phyloP scores from a whole-genome alignment of 1,140 invertebrate species.

The Bombus turneri region DNA sequence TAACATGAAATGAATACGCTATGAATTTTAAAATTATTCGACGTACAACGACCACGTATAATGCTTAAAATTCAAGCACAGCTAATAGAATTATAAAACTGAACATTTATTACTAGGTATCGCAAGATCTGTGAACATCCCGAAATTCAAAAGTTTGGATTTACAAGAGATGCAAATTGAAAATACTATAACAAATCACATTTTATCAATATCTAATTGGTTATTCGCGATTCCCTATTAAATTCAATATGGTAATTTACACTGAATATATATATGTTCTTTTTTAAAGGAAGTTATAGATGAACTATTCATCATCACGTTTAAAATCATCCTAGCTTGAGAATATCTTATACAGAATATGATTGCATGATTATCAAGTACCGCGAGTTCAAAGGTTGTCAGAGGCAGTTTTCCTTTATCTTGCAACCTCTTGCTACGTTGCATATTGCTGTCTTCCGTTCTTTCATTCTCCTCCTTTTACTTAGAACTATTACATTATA shows the following conservation, averaged over 20 bases:
- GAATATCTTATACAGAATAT: not conserved
- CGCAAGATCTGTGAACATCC: too few species aligned
- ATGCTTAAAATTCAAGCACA: not conserved
- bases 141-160: not conserved
- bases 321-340: not conserved
- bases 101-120: too few species aligned
- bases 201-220: not conserved
- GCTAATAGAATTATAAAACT: too few species aligned
- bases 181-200: not conserved
- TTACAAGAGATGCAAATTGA: not conserved
- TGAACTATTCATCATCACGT: not conserved
- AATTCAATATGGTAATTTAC: not conserved
- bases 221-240: not conserved
- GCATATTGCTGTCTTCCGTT: not conserved
- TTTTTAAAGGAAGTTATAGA: not conserved
- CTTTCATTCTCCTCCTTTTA: not conserved
- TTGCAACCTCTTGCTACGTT: not conserved
- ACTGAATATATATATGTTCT: not conserved
- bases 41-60: not conserved
- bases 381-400: not conserved
- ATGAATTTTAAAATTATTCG: not conserved
- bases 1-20: not conserved
- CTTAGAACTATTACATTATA: not conserved
- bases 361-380: constrained; percentile 2
- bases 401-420: not conserved